Conservation (phyloP, 2,797 vertebrate genomes). For the Urocyon cinereoargenteus region DNA sequence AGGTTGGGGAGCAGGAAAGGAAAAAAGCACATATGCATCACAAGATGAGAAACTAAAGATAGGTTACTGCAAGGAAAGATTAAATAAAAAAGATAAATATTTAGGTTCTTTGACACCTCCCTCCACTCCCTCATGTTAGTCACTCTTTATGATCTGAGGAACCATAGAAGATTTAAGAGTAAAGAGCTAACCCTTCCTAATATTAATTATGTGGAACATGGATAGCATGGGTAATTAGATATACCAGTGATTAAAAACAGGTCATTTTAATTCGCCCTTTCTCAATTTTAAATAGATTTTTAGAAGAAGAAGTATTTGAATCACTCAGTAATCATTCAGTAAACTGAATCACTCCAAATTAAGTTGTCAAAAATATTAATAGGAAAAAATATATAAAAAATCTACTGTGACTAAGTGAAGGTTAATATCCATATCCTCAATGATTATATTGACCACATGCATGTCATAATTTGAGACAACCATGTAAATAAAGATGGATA, state of each 20-base stretch:
- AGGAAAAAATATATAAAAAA: neutral
- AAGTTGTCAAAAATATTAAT: neutral
- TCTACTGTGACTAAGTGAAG: neutral
- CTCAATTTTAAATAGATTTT: neutral
- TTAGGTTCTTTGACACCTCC: neutral
- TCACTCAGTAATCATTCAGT: no score
- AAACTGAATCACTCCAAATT: neutral
- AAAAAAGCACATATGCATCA: neutral
- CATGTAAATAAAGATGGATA: neutral
- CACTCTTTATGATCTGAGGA: neutral
- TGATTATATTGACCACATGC: neutral
- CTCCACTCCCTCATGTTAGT: neutral
- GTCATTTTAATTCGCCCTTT: neutral
- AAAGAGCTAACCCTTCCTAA: neutral
- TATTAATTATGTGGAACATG: neutral
- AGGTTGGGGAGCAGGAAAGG: accelerated
- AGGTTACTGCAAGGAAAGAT: neutral
- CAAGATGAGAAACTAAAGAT: neutral
- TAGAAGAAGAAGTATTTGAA: neutral
- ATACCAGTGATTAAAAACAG: neutral
- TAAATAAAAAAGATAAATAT: neutral
- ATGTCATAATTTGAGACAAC: neutral
- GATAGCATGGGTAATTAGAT: neutral
- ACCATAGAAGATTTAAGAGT: neutral
- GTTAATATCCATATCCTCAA: neutral